Evolutionary conservation across 2,113 vertebrate species (phyloP).

Genomic region (Capreolus pygargus): DNA sequence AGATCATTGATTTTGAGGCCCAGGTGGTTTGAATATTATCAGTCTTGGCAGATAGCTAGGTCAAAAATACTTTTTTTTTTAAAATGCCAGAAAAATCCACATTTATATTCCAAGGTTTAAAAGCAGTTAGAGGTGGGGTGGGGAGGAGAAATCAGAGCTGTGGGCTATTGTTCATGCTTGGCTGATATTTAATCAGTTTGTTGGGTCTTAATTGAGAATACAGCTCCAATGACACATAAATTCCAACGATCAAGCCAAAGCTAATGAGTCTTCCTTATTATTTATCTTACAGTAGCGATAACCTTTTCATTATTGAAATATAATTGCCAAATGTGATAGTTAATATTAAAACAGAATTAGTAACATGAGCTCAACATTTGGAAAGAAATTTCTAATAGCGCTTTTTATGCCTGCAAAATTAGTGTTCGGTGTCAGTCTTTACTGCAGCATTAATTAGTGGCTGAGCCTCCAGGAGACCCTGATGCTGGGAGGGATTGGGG

Average conservation of each 20-base stretch:
- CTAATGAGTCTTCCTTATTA: constrained; percentile 71
- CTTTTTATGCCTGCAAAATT: constrained; percentile 65
- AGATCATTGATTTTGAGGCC: not conserved
- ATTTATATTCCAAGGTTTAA: constrained; percentile 45
- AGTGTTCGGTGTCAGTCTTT: constrained; percentile 33
- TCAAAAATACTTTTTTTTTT: not conserved
- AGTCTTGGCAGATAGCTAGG: not conserved
- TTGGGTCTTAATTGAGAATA: constrained; percentile 71
- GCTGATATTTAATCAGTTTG: constrained; percentile 73
- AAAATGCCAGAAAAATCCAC: not conserved
- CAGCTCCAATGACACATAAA: constrained; percentile 60
- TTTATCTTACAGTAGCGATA: constrained; percentile 75
- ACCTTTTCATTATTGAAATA: constrained; percentile 81
- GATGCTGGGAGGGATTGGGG: not conserved
- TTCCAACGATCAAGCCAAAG: constrained; percentile 45
- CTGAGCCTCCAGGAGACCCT: not conserved
- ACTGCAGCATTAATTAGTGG: constrained; percentile 50
- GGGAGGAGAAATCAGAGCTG: constrained; percentile 22
- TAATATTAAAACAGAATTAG: constrained; percentile 78
- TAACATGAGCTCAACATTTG: constrained; percentile 67
- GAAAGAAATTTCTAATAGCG: constrained; percentile 67
- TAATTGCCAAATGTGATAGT: constrained; percentile 71
- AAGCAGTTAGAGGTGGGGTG: constrained; percentile 37
- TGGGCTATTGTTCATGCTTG: constrained; percentile 55
- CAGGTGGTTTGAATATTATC: not conserved